phyloP scores from a whole-genome alignment of 1,140 invertebrate genomes.

The Heliconius hermathena region DNA sequence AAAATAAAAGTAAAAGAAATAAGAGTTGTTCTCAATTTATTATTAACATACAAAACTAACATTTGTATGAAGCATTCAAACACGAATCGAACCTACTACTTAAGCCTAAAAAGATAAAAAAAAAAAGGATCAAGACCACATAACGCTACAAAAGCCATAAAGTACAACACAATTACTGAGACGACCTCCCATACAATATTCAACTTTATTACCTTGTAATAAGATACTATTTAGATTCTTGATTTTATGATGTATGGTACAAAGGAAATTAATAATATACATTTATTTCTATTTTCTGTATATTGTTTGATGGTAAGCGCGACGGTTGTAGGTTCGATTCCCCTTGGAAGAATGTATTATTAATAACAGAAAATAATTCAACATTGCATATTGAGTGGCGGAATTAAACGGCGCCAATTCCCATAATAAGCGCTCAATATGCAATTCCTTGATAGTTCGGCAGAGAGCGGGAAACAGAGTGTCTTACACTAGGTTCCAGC shows the following conservation, averaged over 20 bases:
- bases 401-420: no score
- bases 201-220: constrained; percentile 51
- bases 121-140: constrained; percentile 50
- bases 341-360: no score
- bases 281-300: background rate
- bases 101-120: background rate
- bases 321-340: no score
- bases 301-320: background rate
- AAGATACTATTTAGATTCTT: constrained; percentile 46
- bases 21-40: no score
- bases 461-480: no score
- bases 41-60: no score
- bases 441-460: no score
- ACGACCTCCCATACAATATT: constrained; percentile 35
- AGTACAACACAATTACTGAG: constrained; percentile 71
- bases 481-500: no score
- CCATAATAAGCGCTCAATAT: no score
- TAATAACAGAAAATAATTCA: no score
- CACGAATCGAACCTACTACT: background rate
- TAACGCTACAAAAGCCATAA: constrained; percentile 59
- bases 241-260: background rate
- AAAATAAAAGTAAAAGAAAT: no score
- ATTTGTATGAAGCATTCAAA: background rate
- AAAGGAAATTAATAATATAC: background rate
- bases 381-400: no score